A percentile compares a stretch with the other conserved stretches of the same genome.
Evolutionary conservation across 2,113 vertebrate genomes (phyloP).

Genomic region (Manacus vitellinus): DNA sequence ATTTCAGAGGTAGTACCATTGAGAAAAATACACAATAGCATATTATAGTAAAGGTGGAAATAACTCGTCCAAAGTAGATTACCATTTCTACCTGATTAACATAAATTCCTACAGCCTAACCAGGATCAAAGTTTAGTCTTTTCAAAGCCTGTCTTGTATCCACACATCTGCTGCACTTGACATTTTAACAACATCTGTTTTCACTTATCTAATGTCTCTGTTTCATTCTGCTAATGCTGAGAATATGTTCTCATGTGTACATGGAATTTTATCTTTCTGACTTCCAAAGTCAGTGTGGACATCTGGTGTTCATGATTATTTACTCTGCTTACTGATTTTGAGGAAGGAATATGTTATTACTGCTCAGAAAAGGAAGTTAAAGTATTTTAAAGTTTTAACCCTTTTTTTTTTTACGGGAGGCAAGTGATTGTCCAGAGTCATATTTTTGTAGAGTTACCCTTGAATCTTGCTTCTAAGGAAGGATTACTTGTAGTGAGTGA

Average conservation of each 20-base stretch:
- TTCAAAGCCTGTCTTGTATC: background rate
- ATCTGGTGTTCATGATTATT: background rate
- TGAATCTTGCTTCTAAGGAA: background rate
- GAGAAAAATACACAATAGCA: background rate
- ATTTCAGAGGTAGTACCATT: background rate
- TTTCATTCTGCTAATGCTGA: constrained; percentile 30
- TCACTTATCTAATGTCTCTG: constrained; percentile 31
- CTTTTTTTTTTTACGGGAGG: background rate
- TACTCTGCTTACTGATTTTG: background rate
- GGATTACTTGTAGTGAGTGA: background rate
- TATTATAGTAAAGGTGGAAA: background rate
- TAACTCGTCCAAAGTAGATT: background rate
- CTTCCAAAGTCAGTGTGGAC: background rate
- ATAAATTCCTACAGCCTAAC: background rate
- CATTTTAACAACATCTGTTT: constrained; percentile 56
- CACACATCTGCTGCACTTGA: constrained; percentile 36
- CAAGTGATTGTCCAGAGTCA: background rate
- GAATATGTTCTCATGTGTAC: background rate
- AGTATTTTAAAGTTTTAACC: background rate
- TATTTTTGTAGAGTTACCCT: background rate
- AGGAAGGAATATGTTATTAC: background rate
- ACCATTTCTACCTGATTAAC: background rate
- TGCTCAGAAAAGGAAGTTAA: constrained; percentile 1
- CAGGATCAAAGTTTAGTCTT: constrained; percentile 45
- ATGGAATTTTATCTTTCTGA: constrained; percentile 15